phyloP scores from a whole-genome alignment of 2,888 invertebrate species.

The Nemotelus pantherinus region DNA sequence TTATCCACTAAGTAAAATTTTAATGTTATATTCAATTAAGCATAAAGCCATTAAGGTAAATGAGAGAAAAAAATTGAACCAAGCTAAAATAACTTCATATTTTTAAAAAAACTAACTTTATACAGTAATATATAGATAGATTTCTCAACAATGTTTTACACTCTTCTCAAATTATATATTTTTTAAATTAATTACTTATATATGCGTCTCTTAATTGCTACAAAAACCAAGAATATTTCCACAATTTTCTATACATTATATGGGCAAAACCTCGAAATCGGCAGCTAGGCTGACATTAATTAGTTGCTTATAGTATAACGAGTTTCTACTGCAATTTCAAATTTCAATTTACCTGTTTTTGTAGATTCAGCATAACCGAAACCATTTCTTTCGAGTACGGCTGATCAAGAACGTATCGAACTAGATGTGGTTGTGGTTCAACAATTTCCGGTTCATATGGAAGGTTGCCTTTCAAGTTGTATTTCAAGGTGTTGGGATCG shows the following conservation, averaged over 20 bases:
- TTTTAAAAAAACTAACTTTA: too few relatives aligned
- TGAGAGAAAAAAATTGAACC: too few relatives aligned
- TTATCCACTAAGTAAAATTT: too few relatives aligned
- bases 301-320: not conserved
- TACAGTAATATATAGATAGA: too few relatives aligned
- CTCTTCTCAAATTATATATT: not conserved
- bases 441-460: conserved; percentile 89
- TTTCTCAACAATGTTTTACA: too few relatives aligned
- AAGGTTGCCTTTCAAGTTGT: conserved; percentile 74
- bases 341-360: conserved; percentile 76
- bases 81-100: too few relatives aligned
- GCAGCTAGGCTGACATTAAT: not conserved
- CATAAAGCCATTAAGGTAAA: too few relatives aligned
- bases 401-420: conserved; percentile 91
- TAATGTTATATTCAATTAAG: too few relatives aligned
- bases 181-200: not conserved
- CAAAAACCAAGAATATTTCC: too few relatives aligned
- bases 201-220: too few relatives aligned
- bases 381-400: conserved; percentile 97
- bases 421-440: conserved; percentile 86
- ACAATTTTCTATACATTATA: too few relatives aligned
- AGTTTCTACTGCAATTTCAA: not conserved
- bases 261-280: too few relatives aligned
- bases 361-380: conserved; percentile 91
- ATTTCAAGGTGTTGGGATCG: conserved; percentile 81